Conservation (phyloP, 2,113 vertebrate genomes). For the Cyanoramphus novaezelandiae region DNA sequence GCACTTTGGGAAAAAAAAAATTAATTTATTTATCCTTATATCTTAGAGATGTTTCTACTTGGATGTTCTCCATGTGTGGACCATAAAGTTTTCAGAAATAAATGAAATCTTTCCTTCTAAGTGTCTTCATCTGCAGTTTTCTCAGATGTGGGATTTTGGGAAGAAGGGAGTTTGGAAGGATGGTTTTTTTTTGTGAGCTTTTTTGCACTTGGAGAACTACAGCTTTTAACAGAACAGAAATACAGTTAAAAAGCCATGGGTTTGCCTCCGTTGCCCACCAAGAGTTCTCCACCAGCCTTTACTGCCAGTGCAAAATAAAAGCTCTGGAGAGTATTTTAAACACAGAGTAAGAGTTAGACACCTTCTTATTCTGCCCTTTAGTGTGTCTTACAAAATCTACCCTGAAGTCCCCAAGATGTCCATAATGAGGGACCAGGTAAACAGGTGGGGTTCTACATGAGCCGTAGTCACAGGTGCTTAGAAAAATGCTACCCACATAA, state of each 20-base stretch:
- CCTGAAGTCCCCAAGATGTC: neutral
- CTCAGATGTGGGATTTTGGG: neutral
- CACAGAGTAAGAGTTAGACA: neutral
- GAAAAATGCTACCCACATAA: neutral
- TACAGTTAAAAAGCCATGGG: neutral
- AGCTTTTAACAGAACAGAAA: neutral
- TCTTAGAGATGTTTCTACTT: neutral
- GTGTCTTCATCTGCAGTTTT: neutral
- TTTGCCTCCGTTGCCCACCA: neutral
- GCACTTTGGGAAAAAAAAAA: neutral
- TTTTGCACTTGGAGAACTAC: neutral
- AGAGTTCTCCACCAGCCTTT: neutral
- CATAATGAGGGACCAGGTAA: neutral
- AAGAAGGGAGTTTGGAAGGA: neutral
- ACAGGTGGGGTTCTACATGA: neutral
- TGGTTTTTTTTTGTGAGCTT: neutral
- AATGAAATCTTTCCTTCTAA: neutral
- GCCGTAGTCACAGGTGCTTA: neutral
- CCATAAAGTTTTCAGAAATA: neutral
- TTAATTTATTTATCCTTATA: neutral
- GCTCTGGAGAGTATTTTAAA: neutral
- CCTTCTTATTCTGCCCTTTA: neutral
- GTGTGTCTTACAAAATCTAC: neutral
- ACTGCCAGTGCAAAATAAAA: neutral
- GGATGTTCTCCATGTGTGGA: neutral